Percentiles rank a stretch among this genome's conserved stretches.
Evolutionary conservation across 2,113 vertebrate genomes (phyloP).

Genomic region (Ptilorrhoa leucosticta): DNA sequence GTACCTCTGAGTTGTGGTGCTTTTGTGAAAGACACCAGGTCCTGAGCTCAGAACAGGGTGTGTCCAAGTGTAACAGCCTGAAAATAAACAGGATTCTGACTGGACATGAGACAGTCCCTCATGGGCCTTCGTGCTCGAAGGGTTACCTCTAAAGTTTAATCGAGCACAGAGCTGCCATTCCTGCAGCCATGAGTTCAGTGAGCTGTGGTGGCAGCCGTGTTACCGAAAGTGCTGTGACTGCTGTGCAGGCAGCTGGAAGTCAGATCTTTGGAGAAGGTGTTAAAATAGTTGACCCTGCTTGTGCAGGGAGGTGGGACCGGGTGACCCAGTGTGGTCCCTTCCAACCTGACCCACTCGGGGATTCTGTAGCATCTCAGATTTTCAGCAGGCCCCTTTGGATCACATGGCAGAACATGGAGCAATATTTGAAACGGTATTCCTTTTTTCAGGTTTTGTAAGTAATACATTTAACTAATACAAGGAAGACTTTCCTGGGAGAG

Average conservation of each 20-base stretch:
- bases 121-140: rapidly evolving
- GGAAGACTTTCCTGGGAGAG: not conserved
- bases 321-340: not conserved
- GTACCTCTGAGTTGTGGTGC: not conserved
- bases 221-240: not conserved
- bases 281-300: not conserved
- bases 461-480: not conserved
- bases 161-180: not conserved
- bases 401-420: not conserved
- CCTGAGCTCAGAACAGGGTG: not conserved
- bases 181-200: not conserved
- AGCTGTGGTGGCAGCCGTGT: not conserved
- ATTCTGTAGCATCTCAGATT: not conserved
- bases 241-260: not conserved
- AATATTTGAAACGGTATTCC: not conserved
- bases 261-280: not conserved
- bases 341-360: not conserved
- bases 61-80: not conserved
- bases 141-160: not conserved
- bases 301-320: not conserved
- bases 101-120: not conserved
- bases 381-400: not conserved
- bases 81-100: not conserved
- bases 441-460: not conserved
- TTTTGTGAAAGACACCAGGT: not conserved